Evolutionary conservation across 2,113 vertebrate genomes (phyloP), one percentile per base, ranked within the genome.

Genomic region (Muntiacus reevesi): DNA sequence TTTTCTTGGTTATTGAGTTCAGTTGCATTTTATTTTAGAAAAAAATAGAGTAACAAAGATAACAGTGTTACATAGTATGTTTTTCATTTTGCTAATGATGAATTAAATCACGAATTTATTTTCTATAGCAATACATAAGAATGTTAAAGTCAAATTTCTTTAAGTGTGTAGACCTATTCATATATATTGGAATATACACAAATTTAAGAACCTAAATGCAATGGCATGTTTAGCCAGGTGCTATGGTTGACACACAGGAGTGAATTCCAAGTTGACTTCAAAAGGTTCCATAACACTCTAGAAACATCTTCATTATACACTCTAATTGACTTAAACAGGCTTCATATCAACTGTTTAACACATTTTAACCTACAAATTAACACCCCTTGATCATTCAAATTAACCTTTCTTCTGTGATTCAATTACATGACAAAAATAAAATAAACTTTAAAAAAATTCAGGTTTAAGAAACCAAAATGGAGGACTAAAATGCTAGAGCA

Each of bases 311-410:
- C 97, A 98, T 98, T 98, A 99, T 97, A 94, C 86, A 89, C 96
- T 96, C 98, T 98, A 98, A 98, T 98, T 98, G 98, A 98, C 98
- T 98, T 98, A 98, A 98, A 98, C 97, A 98, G 97, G 98, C 97
- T 98, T 97, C 92, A 83, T 98, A 98, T 98, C 97, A 98, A 98
- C 97, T 98, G 97, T 98, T 98, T 99, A 98, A 98, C 98, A 98
- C 98, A 97, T 98, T 98, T 98, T 98, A 98, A 98, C 97, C 98
- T 93, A 98, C 97, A 98, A 98, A 99, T 99, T 98, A 98, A 98
- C 98, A 99, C 98, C 96, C 87, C 62, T 97, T 97, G 98, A 98
- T 98, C 98, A 97, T 97, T 98, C 97, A 98, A 95, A 98, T 98
- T 98, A 98, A 98, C 98, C 98, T 98, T 97, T 96, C 97, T 97